Conservation (phyloP, 2,888 invertebrate species). For the Thalpophila matura region DNA sequence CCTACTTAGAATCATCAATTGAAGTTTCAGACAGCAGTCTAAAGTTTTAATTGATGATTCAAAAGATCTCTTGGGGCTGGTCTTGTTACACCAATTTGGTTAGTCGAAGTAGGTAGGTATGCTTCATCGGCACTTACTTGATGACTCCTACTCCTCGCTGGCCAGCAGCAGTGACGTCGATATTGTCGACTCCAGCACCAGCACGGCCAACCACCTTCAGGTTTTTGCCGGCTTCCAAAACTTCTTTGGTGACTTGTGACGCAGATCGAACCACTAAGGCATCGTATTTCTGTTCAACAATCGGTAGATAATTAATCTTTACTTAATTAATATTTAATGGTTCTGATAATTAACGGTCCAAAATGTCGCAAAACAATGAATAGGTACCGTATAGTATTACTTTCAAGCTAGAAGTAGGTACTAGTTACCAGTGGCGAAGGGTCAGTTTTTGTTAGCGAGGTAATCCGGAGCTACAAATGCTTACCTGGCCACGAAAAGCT, state of each 20-base stretch:
- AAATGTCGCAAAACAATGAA: neutral
- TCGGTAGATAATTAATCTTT: neutral
- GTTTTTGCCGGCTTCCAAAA: conserved; percentile 94
- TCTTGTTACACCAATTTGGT: neutral
- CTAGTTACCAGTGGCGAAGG: too few species aligned
- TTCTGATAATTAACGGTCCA: too few species aligned
- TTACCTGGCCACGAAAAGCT: too few species aligned
- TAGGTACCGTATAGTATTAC: too few species aligned
- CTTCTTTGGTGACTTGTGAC: conserved; percentile 97
- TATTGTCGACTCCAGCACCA: conserved; percentile 99
- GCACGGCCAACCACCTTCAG: conserved; percentile 98
- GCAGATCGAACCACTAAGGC: conserved; percentile 98
- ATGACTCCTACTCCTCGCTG: conserved; percentile 96
- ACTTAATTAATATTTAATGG: too few species aligned
- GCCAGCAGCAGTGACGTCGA: conserved; percentile 97
- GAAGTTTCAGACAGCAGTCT: too few species aligned
- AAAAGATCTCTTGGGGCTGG: neutral
- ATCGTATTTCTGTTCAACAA: conserved; percentile 94
- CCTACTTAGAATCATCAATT: too few species aligned
- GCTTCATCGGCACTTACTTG: conserved; percentile 92
- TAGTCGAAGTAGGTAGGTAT: too few species aligned
- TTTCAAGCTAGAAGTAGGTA: neutral
- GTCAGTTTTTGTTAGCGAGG: too few species aligned
- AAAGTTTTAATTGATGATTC: neutral
- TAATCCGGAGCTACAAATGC: too few species aligned